Percentiles rank a stretch among this genome's conserved stretches.
These are phyloP conservation scores for Drosophila arizonae DNA, from an alignment of 1,140 invertebrate genomes.

Conservation along the genomic window DNA sequence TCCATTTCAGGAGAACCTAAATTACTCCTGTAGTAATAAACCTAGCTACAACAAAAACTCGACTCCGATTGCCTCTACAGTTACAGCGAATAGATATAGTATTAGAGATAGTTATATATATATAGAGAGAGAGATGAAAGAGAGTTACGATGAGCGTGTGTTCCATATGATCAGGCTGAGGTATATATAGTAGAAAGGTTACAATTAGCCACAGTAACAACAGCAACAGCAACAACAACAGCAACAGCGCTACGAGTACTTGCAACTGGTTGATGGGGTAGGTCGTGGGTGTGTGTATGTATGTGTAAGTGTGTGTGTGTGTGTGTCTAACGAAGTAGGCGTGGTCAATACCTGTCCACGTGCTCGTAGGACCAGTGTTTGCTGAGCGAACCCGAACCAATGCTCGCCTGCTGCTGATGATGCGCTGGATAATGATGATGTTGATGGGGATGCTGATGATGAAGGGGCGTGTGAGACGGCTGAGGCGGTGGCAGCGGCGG, in stretches of 20 bases:
- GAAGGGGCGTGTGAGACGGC: constrained; percentile 42
- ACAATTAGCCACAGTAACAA: constrained; percentile 25
- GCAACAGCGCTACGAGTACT: constrained; percentile 46
- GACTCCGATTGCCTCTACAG: no score
- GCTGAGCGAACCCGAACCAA: constrained; percentile 72
- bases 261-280: constrained; percentile 4
- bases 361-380: constrained; percentile 82
- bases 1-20: no score
- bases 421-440: constrained; percentile 48
- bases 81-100: background rate
- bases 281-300: background rate
- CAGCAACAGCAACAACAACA: constrained; percentile 35
- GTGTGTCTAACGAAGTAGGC: constrained; percentile 24
- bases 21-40: background rate
- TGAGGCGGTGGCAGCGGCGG: constrained; percentile 28
- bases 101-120: constrained; percentile 14
- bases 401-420: constrained; percentile 83
- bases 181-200: background rate
- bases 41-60: no score
- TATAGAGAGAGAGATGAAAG: constrained; percentile 4
- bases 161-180: background rate
- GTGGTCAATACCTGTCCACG: constrained; percentile 77
- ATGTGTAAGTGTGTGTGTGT: background rate
- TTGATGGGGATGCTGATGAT: constrained; percentile 25
- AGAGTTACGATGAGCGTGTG: constrained; percentile 21